Evolutionary conservation across 2,888 invertebrate genomes (phyloP).

Genomic region (Priocnemis perturbator): DNA sequence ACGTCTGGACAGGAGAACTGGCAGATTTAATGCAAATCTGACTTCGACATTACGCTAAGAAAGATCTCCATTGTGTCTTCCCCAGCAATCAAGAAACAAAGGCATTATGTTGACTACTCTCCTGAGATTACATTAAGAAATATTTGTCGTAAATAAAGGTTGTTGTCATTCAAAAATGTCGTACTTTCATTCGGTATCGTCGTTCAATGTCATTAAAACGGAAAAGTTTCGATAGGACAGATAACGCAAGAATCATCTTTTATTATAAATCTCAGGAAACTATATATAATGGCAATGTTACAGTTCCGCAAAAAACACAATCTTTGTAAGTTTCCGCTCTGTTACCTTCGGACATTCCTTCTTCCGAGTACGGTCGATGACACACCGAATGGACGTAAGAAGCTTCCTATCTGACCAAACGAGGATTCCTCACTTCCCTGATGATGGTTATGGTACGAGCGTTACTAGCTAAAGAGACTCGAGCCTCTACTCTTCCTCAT

Average conservation of each 20-base stretch:
- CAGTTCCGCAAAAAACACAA: neutral
- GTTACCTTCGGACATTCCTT: conserved; percentile 33
- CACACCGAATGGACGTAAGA: conserved; percentile 32
- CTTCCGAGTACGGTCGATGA: conserved; percentile 31
- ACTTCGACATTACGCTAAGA: too few species aligned
- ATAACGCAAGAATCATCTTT: too few species aligned
- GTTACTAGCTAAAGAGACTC: conserved; percentile 21
- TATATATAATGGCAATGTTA: too few species aligned
- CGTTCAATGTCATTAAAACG: too few species aligned
- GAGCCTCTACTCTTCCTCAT: conserved; percentile 9
- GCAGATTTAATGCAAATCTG: too few species aligned
- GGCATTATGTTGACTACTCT: neutral
- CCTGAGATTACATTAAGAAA: conserved; percentile 14
- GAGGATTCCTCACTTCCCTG: conserved; percentile 26
- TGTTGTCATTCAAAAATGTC: too few species aligned
- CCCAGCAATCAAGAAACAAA: too few species aligned
- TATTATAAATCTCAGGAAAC: too few species aligned
- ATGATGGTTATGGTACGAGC: conserved; percentile 34
- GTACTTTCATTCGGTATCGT: too few species aligned
- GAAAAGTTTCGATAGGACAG: too few species aligned
- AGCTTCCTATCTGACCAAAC: conserved; percentile 35
- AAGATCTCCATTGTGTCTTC: too few species aligned
- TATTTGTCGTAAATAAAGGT: conserved; percentile 5
- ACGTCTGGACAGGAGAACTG: too few species aligned
- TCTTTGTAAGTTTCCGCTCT: conserved; percentile 19